Base-by-base conservation (phyloP, 2,113 vertebrate species). In the Antechinus stuartii region DNA sequence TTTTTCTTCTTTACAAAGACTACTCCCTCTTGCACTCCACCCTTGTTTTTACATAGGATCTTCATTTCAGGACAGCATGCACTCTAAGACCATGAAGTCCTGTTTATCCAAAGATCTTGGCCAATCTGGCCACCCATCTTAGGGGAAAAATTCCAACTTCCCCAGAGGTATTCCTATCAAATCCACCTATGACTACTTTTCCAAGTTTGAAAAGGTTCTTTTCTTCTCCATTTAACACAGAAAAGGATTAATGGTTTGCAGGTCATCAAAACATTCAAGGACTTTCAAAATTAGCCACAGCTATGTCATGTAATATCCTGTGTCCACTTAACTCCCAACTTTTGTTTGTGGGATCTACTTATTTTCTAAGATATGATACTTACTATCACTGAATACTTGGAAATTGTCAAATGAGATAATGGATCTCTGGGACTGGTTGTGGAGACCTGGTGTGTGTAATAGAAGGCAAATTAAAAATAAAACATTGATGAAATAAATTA, bases 21-120 rank as follows among this genome's bases (percentile, higher is more conserved):
- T 2, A 46, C 42, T 90, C 46, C 92, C 94, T 56, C 91, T 91
- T 54, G 84, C 24, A 56, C 92, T 96, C 93, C 27, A 14, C 42
- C 61, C 84, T 27, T 2, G 7, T 95, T 96, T 96, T 92, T 95
- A 95, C 52, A 94, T 27, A 89, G 94, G 92, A 92, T 76, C 92
- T 57, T 10, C 84, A 84, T 92, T 93, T 95, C 90, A 93, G 91
- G 92, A 52, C 93, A 57, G 30, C 50, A 35, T 50, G 91, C 61
- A 23, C n/a, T 91, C 49, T 42, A 30, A 53, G 68, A 91, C 92
- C 95, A 68, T 55, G 27, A 76, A 92, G 53, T 76, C 76, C 76
- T 97, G 92, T 95, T 97, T 95, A 95, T 76, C 54, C 93, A 54
- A 91, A 92, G 93, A 91, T 92, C 61, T 50, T 93, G 95, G 96